Conservation (phyloP, 37 sponge, comb jelly and placozoan species). For the Crambe crambe region DNA sequence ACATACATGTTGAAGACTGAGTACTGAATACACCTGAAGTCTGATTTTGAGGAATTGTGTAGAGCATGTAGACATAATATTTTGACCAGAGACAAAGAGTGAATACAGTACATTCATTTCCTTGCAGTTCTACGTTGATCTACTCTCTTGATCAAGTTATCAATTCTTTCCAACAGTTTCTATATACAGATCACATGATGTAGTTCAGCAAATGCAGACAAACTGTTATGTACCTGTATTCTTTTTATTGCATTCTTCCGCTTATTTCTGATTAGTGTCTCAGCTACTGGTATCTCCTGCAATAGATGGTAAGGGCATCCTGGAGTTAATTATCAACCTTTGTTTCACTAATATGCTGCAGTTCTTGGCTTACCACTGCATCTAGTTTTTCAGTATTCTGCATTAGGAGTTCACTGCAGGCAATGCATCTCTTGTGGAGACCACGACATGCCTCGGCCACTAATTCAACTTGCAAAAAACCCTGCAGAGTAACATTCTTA, state of each 20-base stretch:
- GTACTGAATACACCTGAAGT: too few relatives aligned
- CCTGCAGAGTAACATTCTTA: too few relatives aligned
- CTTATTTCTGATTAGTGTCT: neutral
- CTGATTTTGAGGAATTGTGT: too few relatives aligned
- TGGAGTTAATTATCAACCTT: neutral
- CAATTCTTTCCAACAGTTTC: neutral
- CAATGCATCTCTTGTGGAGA: slow-evolving; percentile 36
- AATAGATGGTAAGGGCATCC: too few relatives aligned
- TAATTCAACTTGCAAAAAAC: slow-evolving; percentile 41
- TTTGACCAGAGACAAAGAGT: neutral
- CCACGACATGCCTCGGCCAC: slow-evolving; percentile 32
- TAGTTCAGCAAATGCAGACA: too few relatives aligned
- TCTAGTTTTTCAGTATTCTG: slow-evolving; percentile 48
- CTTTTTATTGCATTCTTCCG: neutral
- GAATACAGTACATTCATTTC: neutral
- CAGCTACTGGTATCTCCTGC: neutral
- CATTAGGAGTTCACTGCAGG: slow-evolving; percentile 38
- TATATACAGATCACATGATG: neutral
- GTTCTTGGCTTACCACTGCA: slow-evolving; percentile 22
- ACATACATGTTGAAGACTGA: too few relatives aligned
- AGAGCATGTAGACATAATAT: neutral
- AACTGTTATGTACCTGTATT: neutral
- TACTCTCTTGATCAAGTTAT: neutral
- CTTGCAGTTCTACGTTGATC: neutral
- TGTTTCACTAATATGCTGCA: neutral